Base-by-base conservation (phyloP, 1,140 invertebrate genomes). In the Drosophila subobscura region DNA sequence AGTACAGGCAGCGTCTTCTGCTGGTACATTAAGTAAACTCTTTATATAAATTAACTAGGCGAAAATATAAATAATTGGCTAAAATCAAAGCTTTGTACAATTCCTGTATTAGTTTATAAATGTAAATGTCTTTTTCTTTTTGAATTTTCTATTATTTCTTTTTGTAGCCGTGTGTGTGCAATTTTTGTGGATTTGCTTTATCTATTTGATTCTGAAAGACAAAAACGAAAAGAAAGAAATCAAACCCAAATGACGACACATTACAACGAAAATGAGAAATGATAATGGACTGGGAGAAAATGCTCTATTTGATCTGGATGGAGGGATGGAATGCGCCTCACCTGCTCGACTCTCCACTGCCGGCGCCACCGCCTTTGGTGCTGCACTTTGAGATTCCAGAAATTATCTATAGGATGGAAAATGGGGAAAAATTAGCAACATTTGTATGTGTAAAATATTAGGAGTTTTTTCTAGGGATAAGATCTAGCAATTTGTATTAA, bases 161-260 rank as follows among this genome's bases (percentile, higher is more conserved):
- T 50, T 60, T 79, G 54, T 64, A 84, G 79, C 79, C 79, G 68
- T 73, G 68, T 73, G 68, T 73, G 58, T 78, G 65, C 77, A 72
- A 65, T 74, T 57, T 65, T 74, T 77, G 50, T 58, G 58, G 47
- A 12, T 60, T 40, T 33, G 45, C 65, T 41, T 72, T 74, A 58
- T 70, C 68, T 90, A 86, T 83, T 86, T 88, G 78, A 79, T 86
- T 86, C 83, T 88, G 83, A 83, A 88, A 77, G 58, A 70, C 66
- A 66, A 75, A 40, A 70, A 76, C 46, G 53, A 61, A 75, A 61
- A 67, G 58, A 74, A 68, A 51, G 23, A 73, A 86, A 80, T 81
- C 78, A 81, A 68, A 76, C 55, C 47, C 33, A 68, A 79, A 85
- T 53, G 71, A 79, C 42, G 65, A 20, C 16, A 75, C 57, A 41